phyloP scores from a whole-genome alignment of 2,888 invertebrate genomes.

The Amorpha juglandis region DNA sequence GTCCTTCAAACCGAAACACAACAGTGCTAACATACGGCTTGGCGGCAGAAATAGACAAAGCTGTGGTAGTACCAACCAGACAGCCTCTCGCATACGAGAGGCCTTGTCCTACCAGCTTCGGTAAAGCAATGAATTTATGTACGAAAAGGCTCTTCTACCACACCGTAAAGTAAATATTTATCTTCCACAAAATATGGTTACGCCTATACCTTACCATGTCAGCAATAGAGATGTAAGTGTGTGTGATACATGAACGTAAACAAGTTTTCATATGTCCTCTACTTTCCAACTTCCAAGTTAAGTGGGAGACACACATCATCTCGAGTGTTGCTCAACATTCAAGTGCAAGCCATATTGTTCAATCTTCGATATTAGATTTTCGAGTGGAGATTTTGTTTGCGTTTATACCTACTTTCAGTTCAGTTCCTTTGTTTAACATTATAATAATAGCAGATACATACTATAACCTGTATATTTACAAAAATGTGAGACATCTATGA shows the following conservation, averaged over 20 bases:
- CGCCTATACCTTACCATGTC: neutral
- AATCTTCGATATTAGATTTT: neutral
- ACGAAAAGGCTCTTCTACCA: neutral
- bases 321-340: slow-evolving; percentile 15
- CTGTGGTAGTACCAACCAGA: too few species aligned
- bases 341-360: slow-evolving; percentile 22
- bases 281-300: slow-evolving; percentile 1
- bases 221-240: neutral
- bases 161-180: neutral
- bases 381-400: neutral
- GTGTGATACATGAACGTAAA: slow-evolving; percentile 16
- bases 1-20: too few species aligned
- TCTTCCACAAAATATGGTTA: neutral
- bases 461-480: too few species aligned
- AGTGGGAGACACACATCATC: slow-evolving; percentile 20
- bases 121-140: neutral
- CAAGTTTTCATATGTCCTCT: slow-evolving; percentile 8
- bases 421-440: too few species aligned
- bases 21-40: too few species aligned
- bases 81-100: too few species aligned
- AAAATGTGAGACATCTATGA: too few species aligned
- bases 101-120: too few species aligned
- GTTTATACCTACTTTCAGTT: too few species aligned
- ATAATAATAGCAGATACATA: too few species aligned
- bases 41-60: too few species aligned